These are phyloP conservation scores for Eristalinus sepulchralis DNA, from an alignment of 2,888 invertebrate species.

Conservation along the genomic window DNA sequence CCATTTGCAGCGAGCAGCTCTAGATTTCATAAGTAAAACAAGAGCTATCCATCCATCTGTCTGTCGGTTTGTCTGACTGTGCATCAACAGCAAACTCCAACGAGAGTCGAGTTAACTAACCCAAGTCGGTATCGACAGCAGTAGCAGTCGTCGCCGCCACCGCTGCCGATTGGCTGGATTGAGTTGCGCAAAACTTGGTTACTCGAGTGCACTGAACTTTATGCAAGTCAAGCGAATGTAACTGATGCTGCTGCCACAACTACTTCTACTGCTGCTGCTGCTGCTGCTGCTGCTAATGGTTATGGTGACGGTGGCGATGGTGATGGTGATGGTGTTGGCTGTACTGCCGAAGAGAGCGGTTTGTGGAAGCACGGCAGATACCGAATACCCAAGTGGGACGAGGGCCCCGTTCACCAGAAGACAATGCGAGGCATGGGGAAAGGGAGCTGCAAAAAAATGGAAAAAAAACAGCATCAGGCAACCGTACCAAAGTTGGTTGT, in stretches of 20 bases:
- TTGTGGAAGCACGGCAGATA: conserved; percentile 12
- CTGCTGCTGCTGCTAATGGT: conserved; percentile 5
- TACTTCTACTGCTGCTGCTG: not conserved
- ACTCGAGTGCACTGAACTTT: conserved; percentile 69
- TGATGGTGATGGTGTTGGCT: not conserved
- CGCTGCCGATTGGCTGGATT: conserved; percentile 9
- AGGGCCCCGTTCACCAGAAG: conserved; percentile 17
- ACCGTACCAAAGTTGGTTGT: conserved; percentile 58
- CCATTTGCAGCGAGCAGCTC: conserved; percentile 52
- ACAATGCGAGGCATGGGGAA: not conserved
- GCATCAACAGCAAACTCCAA: conserved; percentile 12
- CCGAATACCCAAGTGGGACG: conserved; percentile 52
- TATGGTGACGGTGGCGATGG: not conserved
- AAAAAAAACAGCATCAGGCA: conserved; percentile 45
- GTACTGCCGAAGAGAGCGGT: not conserved
- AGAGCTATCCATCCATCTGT: conserved; percentile 52
- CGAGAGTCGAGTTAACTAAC: not conserved
- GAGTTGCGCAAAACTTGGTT: conserved; percentile 70
- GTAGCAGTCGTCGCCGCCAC: conserved; percentile 18
- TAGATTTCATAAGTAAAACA: conserved; percentile 57
- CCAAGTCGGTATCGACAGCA: not conserved
- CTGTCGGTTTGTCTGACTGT: conserved; percentile 11
- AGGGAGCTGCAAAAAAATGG: not conserved
- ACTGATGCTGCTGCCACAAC: conserved; percentile 18
- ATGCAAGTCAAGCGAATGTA: conserved; percentile 58